These are phyloP conservation scores for Nannoperca obscura DNA, from an alignment of 2,797 vertebrate genomes.

Conservation along the genomic window DNA sequence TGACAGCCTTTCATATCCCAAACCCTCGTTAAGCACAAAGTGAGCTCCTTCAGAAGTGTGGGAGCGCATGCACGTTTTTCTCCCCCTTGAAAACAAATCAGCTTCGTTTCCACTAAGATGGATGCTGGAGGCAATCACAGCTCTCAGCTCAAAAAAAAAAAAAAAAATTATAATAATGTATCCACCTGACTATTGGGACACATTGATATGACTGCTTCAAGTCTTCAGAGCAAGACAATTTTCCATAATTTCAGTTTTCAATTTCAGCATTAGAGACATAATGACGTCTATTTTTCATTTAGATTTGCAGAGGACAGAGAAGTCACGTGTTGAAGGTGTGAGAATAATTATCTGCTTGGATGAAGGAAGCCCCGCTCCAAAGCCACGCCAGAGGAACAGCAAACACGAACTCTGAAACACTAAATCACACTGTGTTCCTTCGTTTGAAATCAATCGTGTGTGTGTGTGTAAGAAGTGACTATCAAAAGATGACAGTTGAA, in stretches of 20 bases:
- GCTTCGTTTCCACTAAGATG: conserved; percentile 41
- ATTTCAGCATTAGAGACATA: conserved; percentile 47
- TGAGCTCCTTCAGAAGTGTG: conserved; percentile 33
- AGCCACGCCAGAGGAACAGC: neutral
- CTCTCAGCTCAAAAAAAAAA: conserved; percentile 24
- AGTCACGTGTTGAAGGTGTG: conserved; percentile 29
- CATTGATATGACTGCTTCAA: conserved; percentile 20
- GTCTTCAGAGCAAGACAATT: conserved; percentile 29
- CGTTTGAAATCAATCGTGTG: conserved; percentile 13
- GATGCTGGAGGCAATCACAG: conserved; percentile 46
- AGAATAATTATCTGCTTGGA: conserved; percentile 53
- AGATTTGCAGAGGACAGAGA: conserved; percentile 38
- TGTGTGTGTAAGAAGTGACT: neutral
- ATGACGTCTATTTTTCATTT: conserved; percentile 71
- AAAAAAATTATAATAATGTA: conserved; percentile 9
- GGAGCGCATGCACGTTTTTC: no score
- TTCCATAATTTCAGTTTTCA: conserved; percentile 44
- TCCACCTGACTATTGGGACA: conserved; percentile 52
- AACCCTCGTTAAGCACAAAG: conserved; percentile 27
- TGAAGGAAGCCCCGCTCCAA: conserved; percentile 27
- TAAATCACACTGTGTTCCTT: conserved; percentile 11
- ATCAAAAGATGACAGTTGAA: neutral
- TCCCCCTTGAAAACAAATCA: conserved; percentile 53
- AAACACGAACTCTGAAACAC: neutral
- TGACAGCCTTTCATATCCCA: conserved; percentile 49